Evolutionary conservation across 2,113 vertebrate species (phyloP).

Genomic region (Gavia stellata): DNA sequence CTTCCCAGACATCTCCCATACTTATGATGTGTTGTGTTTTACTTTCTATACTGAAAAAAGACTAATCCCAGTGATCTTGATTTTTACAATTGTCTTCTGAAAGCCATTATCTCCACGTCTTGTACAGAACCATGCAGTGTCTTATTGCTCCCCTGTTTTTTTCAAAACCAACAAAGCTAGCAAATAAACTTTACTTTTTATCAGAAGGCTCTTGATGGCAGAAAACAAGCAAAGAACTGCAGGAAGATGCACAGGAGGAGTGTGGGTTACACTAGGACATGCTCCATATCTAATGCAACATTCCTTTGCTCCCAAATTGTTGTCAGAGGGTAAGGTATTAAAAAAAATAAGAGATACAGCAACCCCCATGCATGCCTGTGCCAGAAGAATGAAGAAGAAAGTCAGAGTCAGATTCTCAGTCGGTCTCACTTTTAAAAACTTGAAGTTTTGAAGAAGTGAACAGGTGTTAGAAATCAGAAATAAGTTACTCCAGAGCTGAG

Average conservation of each 20-base stretch:
- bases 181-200: neutral
- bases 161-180: neutral
- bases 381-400: neutral
- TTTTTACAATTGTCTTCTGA: neutral
- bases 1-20: neutral
- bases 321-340: neutral
- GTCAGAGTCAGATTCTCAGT: neutral
- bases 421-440: neutral
- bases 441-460: neutral
- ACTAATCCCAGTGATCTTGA: neutral
- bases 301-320: neutral
- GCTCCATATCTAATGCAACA: accelerated
- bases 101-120: neutral
- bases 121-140: neutral
- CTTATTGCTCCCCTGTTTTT: neutral
- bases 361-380: neutral
- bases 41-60: neutral
- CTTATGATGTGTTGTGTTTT: neutral
- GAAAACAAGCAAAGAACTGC: neutral
- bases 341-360: neutral
- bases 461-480: neutral
- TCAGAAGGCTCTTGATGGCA: neutral
- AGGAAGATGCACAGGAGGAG: neutral
- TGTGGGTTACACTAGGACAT: neutral
- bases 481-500: neutral